A percentile compares a stretch with the other conserved stretches of the same genome.
Evolutionary conservation across 2,888 invertebrate species (phyloP).

Genomic region (Drosophila flavopinicola): DNA sequence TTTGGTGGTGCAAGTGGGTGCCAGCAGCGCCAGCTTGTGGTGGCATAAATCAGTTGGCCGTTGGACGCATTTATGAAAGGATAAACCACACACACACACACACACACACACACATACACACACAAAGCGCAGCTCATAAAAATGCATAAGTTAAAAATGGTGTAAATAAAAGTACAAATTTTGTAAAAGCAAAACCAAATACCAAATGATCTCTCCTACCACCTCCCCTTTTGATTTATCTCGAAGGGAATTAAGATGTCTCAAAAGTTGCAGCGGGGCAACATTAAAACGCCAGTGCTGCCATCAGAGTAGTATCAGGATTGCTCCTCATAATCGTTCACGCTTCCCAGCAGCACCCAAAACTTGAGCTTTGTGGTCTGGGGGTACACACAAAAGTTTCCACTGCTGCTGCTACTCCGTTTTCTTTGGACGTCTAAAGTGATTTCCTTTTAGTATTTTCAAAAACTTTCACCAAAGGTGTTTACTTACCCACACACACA

Average conservation of each 20-base stretch:
- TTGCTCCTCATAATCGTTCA: conserved; percentile 71
- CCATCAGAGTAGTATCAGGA: conserved; percentile 22
- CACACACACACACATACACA: conserved; percentile 17
- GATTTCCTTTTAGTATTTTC: conserved; percentile 82
- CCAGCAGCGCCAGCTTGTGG: conserved; percentile 72
- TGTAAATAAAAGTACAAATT: conserved; percentile 73
- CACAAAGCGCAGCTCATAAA: conserved; percentile 62
- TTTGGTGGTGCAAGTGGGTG: conserved; percentile 36
- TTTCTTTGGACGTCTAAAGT: conserved; percentile 80
- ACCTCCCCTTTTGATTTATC: conserved; percentile 73
- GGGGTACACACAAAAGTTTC: conserved; percentile 64
- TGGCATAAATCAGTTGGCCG: conserved; percentile 76
- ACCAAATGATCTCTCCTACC: not conserved
- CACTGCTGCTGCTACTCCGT: conserved; percentile 36
- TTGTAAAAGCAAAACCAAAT: conserved; percentile 13
- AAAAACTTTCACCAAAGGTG: conserved; percentile 80
- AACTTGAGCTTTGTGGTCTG: conserved; percentile 27
- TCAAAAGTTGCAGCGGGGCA: conserved; percentile 76
- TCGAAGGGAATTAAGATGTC: conserved; percentile 82
- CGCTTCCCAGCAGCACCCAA: conserved; percentile 58
- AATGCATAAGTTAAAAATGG: conserved; percentile 67
- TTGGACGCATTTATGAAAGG: conserved; percentile 81
- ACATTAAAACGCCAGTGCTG: conserved; percentile 54
- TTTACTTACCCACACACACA: conserved; percentile 49
- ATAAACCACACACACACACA: conserved; percentile 61